Evolutionary conservation across 2,888 invertebrate genomes (phyloP), one percentile per base, ranked within the genome.

Genomic region (Lasioglossum marginatum): DNA sequence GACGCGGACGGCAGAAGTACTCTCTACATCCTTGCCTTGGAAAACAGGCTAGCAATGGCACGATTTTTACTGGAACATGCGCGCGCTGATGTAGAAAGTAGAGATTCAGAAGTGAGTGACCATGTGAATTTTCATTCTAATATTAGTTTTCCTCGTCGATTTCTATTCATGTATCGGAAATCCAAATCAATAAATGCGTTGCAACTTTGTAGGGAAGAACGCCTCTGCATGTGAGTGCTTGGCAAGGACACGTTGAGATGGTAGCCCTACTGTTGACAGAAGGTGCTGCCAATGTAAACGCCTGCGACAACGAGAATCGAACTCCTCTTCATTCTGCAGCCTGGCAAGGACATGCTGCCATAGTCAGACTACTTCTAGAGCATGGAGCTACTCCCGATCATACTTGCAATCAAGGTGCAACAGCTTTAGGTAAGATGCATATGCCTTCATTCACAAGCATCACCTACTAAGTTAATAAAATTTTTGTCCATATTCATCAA

Each of bases 221-320:
- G 0, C 98, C 98, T 0, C 95, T 99, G 19, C 98, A 98, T 94
- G 98, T 98, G 2, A 98, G 98, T 4, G 97, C 98, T 19, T 98
- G 98, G 98, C 99, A 99, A 94, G 99, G 99, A 0, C 99, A 99
- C 93, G 97, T 97, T 0, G 98, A 99, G 88, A 98, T 99, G 98
- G 99, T 99, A 0, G 97, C 97, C 86, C 95, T 98, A 48, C 96
- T 99, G 43, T 96, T 99, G 75, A 97, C 97, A 91, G 96, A 97
- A 95, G 98, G 98, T n/a, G 97, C 97, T 78, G 98, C 99, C 3
- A 96, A 97, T 92, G 98, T 99, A 0, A 98, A 99, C 94, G 98
- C 98, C 0, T 97, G 97, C 87, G 99, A 99, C 95, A 96, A 97
- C 87, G 98, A 98, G 95, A 97, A 97, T 88, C 96, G 99, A 83